Evolutionary conservation across 2,797 vertebrate genomes (phyloP).

Genomic region (Trichosurus vulpecula): DNA sequence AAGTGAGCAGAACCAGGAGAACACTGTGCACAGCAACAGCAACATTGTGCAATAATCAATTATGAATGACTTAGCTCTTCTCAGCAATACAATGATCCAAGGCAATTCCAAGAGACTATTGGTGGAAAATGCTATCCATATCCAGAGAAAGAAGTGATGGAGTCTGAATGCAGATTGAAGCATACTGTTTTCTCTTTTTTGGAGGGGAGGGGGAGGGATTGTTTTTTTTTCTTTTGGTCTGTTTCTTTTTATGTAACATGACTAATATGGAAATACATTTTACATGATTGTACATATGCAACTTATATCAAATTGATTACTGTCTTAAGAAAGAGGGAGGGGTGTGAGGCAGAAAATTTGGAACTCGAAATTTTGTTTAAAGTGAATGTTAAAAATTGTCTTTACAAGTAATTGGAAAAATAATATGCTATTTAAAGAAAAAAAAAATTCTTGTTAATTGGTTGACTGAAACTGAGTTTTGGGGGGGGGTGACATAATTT

Average conservation of each 20-base stretch:
- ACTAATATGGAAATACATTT: neutral
- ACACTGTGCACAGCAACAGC: neutral
- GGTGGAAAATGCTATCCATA: neutral
- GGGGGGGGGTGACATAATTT: neutral
- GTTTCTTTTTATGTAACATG: neutral
- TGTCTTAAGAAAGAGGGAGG: neutral
- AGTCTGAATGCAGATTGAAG: too few species aligned
- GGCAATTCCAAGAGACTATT: neutral
- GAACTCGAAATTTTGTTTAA: neutral
- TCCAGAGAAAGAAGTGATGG: neutral
- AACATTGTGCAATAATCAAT: neutral
- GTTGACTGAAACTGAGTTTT: neutral
- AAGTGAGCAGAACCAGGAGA: neutral
- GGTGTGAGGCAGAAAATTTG: neutral
- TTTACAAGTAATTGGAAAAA: neutral
- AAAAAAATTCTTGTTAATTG: neutral
- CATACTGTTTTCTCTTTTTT: neutral
- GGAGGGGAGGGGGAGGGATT: too few species aligned
- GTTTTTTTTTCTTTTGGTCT: neutral
- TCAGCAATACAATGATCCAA: neutral
- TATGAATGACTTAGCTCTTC: neutral
- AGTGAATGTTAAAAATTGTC: neutral
- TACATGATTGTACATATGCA: neutral
- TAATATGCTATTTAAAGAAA: neutral
- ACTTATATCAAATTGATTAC: neutral